phyloP scores from a whole-genome alignment of 2,113 vertebrate genomes.

The Turdus rufiventris region DNA sequence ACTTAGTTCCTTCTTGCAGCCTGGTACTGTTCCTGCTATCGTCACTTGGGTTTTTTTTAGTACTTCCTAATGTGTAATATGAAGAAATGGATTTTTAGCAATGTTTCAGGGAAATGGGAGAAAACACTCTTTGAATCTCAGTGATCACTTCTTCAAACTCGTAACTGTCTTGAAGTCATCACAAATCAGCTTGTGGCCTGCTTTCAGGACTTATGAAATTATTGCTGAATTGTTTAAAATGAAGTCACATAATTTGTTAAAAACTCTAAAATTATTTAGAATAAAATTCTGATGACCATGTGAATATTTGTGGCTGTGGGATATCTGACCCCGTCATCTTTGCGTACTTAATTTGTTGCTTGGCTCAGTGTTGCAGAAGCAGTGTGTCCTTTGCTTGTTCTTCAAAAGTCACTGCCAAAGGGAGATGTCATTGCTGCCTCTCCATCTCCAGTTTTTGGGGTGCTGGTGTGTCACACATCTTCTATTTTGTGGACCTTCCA shows the following conservation, averaged over 20 bases:
- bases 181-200: not conserved
- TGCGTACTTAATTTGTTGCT: not conserved
- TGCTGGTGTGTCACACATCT: not conserved
- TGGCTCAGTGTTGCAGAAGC: not conserved
- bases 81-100: not conserved
- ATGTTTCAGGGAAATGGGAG: not conserved
- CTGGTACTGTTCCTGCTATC: not conserved
- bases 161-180: fast-evolving
- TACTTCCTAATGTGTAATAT: not conserved
- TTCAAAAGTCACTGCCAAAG: fast-evolving
- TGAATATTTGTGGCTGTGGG: not conserved
- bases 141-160: not conserved
- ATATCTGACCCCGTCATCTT: not conserved
- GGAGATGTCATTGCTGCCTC: not conserved
- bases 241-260: not conserved
- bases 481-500: not conserved
- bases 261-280: not conserved
- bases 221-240: not conserved
- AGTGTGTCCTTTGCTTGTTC: not conserved
- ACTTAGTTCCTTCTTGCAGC: not conserved
- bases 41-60: not conserved
- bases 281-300: not conserved
- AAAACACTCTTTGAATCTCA: not conserved
- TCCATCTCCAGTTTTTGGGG: not conserved
- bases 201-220: not conserved